These are phyloP conservation scores for Bacillus rossius DNA, from an alignment of 1,140 invertebrate genomes.

Conservation along the genomic window DNA sequence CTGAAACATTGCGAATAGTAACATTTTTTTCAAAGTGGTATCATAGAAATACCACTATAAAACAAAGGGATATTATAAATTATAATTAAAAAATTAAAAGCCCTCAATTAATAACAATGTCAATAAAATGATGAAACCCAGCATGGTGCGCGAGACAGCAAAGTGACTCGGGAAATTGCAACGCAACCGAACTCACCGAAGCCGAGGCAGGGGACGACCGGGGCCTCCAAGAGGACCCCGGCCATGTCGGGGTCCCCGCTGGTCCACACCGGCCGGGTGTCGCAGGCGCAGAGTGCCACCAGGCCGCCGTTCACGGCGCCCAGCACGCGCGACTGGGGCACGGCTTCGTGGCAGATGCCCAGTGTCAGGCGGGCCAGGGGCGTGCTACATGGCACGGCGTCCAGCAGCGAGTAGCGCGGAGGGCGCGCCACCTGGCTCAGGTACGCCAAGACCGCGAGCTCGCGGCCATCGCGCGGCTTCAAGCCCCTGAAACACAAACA, in stretches of 20 bases:
- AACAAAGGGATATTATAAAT: too few species aligned
- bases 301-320: conserved; percentile 35
- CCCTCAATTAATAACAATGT: too few species aligned
- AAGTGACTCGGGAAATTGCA: too few species aligned
- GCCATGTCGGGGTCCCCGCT: conserved; percentile 18
- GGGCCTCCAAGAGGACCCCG: not conserved
- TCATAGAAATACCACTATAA: too few species aligned
- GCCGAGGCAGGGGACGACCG: conserved; percentile 1
- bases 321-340: conserved; percentile 26
- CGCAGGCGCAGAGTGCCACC: conserved; percentile 28
- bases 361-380: conserved; percentile 32
- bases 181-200: conserved; percentile 8
- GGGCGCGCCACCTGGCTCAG: conserved; percentile 12
- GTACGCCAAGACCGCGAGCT: conserved; percentile 17
- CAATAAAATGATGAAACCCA: too few species aligned
- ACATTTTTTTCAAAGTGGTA: too few species aligned
- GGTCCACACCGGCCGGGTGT: conserved; percentile 15
- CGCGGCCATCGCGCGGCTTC: conserved; percentile 9
- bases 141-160: too few species aligned
- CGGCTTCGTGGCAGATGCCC: conserved; percentile 26
- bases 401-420: not conserved
- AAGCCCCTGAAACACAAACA: conserved; percentile 15
- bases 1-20: too few species aligned
- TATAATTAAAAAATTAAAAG: too few species aligned
- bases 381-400: conserved; percentile 15